A percentile compares a stretch with the other conserved stretches of the same genome.
Evolutionary conservation across 2,113 vertebrate species (phyloP).

Genomic region (Myotis yumanensis): DNA sequence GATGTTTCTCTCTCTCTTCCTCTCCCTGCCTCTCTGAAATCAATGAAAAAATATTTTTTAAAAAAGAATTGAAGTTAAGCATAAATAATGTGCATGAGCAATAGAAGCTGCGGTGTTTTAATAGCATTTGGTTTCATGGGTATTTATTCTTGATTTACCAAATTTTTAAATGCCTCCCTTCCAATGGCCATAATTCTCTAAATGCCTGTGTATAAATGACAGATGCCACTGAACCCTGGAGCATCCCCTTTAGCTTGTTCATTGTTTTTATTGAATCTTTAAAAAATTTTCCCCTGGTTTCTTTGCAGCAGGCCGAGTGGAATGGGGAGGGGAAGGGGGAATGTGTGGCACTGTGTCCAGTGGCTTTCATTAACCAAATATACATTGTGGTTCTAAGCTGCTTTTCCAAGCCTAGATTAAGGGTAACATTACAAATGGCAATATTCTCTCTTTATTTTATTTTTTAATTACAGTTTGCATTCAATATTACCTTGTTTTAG

Average conservation of each 20-base stretch:
- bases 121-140: neutral
- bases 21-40: no score
- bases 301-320: neutral
- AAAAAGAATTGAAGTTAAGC: no score
- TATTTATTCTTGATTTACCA: neutral
- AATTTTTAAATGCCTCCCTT: neutral
- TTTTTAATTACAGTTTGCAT: neutral
- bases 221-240: neutral
- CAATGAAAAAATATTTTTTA: no score
- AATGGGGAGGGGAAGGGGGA: neutral
- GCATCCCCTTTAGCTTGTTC: neutral
- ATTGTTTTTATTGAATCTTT: neutral
- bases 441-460: neutral
- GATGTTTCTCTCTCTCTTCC: no score
- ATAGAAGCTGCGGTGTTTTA: neutral
- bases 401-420: constrained; percentile 29
- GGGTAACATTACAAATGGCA: neutral
- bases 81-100: neutral
- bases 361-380: neutral
- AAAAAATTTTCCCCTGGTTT: neutral
- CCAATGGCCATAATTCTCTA: neutral
- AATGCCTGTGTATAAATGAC: neutral
- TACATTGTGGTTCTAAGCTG: neutral
- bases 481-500: neutral
- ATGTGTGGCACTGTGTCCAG: neutral